A percentile compares a stretch with the other conserved stretches of the same genome.
Evolutionary conservation across 1,140 invertebrate genomes (phyloP).

Genomic region (Drosophila pectinifera): DNA sequence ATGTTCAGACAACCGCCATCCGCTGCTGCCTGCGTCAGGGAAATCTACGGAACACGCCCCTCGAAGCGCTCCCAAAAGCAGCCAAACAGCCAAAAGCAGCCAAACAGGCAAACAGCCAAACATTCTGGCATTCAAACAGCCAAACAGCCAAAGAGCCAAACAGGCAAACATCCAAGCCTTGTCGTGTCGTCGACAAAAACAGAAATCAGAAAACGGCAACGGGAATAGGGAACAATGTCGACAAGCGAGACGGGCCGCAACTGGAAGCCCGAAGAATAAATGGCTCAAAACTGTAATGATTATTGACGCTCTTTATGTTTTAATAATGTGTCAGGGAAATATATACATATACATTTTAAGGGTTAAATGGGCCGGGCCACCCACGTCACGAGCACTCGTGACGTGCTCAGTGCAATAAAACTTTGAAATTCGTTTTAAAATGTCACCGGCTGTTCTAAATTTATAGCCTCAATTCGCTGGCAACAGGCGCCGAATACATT

Average conservation of each 20-base stretch:
- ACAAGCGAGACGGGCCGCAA: constrained; percentile 30
- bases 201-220: constrained; percentile 21
- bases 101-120: constrained; percentile 21
- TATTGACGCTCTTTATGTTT: constrained; percentile 83
- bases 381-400: constrained; percentile 72
- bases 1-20: constrained; percentile 60
- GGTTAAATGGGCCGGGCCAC: constrained; percentile 69
- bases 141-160: constrained; percentile 21
- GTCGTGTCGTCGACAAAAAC: constrained; percentile 40
- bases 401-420: constrained; percentile 70
- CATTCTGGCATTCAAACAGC: too few relatives aligned
- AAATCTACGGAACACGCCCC: constrained; percentile 63
- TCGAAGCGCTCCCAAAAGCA: constrained; percentile 26
- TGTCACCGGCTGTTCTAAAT: constrained; percentile 74
- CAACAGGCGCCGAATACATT: constrained; percentile 60
- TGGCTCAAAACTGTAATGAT: constrained; percentile 78
- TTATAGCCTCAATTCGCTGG: constrained; percentile 68
- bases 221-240: constrained; percentile 40
- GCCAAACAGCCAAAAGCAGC: constrained; percentile 21
- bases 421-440: constrained; percentile 81
- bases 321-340: constrained; percentile 78
- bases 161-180: constrained; percentile 47
- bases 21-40: constrained; percentile 42
- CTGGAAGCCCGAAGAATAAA: constrained; percentile 60
- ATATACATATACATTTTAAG: constrained; percentile 65